Conservation (phyloP, 2,113 vertebrate species). For the Balaenoptera acutorostrata region DNA sequence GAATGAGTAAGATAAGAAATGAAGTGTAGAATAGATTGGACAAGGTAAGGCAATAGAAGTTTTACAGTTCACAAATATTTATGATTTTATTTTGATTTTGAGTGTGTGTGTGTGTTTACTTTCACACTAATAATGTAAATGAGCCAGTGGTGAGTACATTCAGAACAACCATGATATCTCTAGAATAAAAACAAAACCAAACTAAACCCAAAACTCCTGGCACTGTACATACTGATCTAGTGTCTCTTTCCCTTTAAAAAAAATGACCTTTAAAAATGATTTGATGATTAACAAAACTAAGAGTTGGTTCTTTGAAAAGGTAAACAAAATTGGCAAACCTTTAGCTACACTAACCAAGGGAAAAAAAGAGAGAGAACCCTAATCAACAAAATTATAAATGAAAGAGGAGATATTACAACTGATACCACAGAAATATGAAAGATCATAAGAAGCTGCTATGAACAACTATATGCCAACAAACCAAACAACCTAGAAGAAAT, state of each 20-base stretch:
- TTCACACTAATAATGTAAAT: not conserved
- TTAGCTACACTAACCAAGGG: not conserved
- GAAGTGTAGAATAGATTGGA: not conserved
- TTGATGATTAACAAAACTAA: not conserved
- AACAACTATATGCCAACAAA: not conserved
- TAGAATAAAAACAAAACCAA: not conserved
- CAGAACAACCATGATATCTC: not conserved
- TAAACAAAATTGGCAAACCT: not conserved
- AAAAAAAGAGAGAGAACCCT: not conserved
- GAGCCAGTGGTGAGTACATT: not conserved
- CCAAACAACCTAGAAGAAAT: not conserved
- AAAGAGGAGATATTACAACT: not conserved
- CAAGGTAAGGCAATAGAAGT: not conserved
- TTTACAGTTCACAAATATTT: not conserved
- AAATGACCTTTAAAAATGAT: not conserved
- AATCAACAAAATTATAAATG: not conserved
- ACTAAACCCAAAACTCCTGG: not conserved
- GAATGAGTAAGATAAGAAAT: not conserved
- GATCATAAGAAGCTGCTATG: not conserved
- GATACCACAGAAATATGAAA: not conserved
- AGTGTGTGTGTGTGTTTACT: not conserved
- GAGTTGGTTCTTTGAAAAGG: not conserved
- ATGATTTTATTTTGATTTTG: not conserved
- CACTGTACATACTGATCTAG: not conserved
- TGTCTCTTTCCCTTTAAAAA: not conserved